Evolutionary conservation across 2,888 invertebrate genomes (phyloP).

Genomic region (Diloba caeruleocephala): DNA sequence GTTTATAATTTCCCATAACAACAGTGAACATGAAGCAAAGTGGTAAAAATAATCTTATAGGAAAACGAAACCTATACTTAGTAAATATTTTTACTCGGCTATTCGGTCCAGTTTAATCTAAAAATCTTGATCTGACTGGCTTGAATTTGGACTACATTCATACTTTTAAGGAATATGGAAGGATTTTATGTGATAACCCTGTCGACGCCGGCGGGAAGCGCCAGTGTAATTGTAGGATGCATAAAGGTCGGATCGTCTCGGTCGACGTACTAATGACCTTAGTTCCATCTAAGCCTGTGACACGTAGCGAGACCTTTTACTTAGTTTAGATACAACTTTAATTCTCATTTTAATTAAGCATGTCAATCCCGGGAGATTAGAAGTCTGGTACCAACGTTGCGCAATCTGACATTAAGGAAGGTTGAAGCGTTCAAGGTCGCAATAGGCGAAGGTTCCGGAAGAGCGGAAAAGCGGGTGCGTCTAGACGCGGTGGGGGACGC

Average conservation of each 20-base stretch:
- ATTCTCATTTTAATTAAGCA: slow-evolving; percentile 67
- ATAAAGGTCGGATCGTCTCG: slow-evolving; percentile 81
- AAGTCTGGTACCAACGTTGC: slow-evolving; percentile 68
- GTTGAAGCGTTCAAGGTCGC: slow-evolving; percentile 88
- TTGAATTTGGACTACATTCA: slow-evolving; percentile 54
- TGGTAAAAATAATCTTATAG: too few relatives aligned
- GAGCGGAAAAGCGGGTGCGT: slow-evolving; percentile 83
- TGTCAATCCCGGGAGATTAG: slow-evolving; percentile 68
- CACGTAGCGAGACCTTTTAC: slow-evolving; percentile 49
- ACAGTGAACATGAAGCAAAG: background rate
- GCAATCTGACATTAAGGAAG: slow-evolving; percentile 85
- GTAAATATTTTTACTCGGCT: slow-evolving; percentile 3
- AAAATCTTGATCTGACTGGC: background rate
- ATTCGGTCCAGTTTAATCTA: background rate
- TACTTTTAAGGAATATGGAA: slow-evolving; percentile 61
- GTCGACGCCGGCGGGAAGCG: slow-evolving; percentile 69
- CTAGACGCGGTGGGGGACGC: slow-evolving; percentile 83
- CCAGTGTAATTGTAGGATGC: slow-evolving; percentile 73
- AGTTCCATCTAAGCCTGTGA: slow-evolving; percentile 56
- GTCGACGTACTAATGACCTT: slow-evolving; percentile 78
- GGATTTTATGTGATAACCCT: slow-evolving; percentile 80
- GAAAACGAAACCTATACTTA: too few relatives aligned
- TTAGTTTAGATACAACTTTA: slow-evolving; percentile 53
- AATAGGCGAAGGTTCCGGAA: slow-evolving; percentile 86
- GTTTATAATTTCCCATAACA: background rate